Conservation (phyloP, 2,888 invertebrate species). For the Zygaena filipendulae region DNA sequence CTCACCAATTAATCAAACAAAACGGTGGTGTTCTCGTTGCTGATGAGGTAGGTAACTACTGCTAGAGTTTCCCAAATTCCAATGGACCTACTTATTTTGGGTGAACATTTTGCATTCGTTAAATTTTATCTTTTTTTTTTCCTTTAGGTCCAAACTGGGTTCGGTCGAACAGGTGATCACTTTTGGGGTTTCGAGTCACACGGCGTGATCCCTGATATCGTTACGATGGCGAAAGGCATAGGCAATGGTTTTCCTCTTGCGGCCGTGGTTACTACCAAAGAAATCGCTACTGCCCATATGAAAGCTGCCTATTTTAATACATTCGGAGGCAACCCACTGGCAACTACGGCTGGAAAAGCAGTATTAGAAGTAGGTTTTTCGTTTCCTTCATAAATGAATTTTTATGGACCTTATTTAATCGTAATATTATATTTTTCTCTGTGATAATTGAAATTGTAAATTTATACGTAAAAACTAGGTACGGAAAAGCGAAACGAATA, state of each 20-base stretch:
- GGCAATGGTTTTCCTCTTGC: conserved; percentile 97
- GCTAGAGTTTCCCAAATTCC: background rate
- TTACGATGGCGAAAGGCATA: conserved; percentile 95
- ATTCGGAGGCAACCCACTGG: conserved; percentile 94
- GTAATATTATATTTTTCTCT: background rate
- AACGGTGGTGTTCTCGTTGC: conserved; percentile 90
- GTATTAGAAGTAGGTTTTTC: conserved; percentile 82
- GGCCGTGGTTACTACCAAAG: conserved; percentile 92
- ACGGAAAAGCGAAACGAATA: too few relatives aligned
- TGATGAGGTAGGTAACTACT: conserved; percentile 78
- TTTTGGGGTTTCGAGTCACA: conserved; percentile 98
- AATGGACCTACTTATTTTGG: conserved; percentile 2
- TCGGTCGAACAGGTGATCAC: conserved; percentile 92
- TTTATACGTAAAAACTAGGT: too few relatives aligned
- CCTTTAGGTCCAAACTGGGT: conserved; percentile 91
- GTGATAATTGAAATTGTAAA: background rate
- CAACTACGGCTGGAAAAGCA: conserved; percentile 88
- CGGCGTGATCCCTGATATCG: conserved; percentile 89
- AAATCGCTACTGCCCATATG: conserved; percentile 83
- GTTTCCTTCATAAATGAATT: too few relatives aligned
- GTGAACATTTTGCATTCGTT: conserved; percentile 1
- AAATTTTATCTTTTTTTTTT: background rate
- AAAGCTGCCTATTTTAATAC: conserved; percentile 92
- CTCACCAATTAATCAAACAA: conserved; percentile 79
- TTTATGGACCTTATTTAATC: background rate